These are phyloP conservation scores for Cotesia congregata DNA, from an alignment of 2,888 invertebrate species.

Conservation along the genomic window DNA sequence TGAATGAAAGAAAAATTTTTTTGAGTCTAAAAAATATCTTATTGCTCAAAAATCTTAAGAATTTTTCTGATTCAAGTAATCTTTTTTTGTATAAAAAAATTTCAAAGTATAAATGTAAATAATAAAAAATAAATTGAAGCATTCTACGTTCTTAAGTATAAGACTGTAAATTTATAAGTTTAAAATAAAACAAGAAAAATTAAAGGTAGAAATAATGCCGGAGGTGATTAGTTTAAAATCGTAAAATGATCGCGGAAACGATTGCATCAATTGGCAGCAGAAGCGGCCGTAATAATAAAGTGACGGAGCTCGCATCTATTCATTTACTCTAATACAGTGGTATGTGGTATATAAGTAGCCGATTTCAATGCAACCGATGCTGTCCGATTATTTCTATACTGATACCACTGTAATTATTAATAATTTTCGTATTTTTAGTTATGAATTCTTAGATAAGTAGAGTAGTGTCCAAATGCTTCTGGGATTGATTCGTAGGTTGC, in stretches of 20 bases:
- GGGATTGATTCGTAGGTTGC: neutral
- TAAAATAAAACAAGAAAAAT: neutral
- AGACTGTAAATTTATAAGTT: neutral
- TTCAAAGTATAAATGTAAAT: neutral
- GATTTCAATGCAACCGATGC: constrained; percentile 18
- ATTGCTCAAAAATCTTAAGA: neutral
- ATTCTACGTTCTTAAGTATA: neutral
- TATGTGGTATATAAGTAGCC: constrained; percentile 39
- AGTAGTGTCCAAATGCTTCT: neutral
- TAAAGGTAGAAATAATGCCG: constrained; percentile 2
- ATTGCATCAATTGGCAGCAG: constrained; percentile 55
- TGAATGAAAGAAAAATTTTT: too few relatives aligned
- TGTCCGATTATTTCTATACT: neutral
- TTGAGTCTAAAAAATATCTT: too few relatives aligned
- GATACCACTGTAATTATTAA: neutral
- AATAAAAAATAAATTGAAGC: neutral
- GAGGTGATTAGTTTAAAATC: constrained; percentile 38
- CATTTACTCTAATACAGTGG: constrained; percentile 46
- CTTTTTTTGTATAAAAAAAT: neutral
- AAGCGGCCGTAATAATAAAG: constrained; percentile 53
- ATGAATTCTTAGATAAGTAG: constrained; percentile 4
- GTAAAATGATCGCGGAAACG: constrained; percentile 49
- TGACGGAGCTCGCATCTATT: constrained; percentile 37
- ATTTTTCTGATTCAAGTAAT: neutral
- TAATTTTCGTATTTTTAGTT: constrained; percentile 1